Base-by-base conservation (phyloP, 2,797 vertebrate species). In the Chromobotia macracanthus region DNA sequence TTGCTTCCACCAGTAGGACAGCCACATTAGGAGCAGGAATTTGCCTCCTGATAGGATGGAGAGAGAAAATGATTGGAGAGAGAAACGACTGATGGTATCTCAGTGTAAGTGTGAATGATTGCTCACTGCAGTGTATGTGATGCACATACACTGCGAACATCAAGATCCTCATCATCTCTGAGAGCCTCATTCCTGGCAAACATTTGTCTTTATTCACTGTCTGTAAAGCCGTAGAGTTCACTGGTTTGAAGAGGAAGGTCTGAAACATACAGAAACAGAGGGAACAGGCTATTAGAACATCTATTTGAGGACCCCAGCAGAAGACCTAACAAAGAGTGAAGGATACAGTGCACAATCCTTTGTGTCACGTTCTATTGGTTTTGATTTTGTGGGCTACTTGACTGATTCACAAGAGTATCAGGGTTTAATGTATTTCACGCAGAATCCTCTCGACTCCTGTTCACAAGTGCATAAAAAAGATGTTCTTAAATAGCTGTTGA, bases 61-160 rank as follows among this genome's bases (percentile, higher is more conserved):
- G 4, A 58, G 48, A 80, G 50, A 64, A 69, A 61, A 71, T 71
- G 74, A 75, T 67, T 35, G 70, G 76, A 66, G 51, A n/a, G n/a
- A n/a, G n/a, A n/a, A n/a, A n/a, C n/a, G n/a, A 51, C 18, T 46
- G 23, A 73, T 76, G 31, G 75, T 75, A 69, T 81, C 72, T 72
- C 41, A 65, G 79, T 78, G 74, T 83, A 82, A 80, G 77, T 77
- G 65, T 70, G 58, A 84, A 68, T 12, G 69, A 84, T 82, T 31
- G 23, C 44, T 66, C 53, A n/a, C 28, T 61, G 51, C 6, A 19
- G 12, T 38, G 44, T n/a, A 60, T 13, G 51, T 35, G 28, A 1
- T 16, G 58, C 31, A 21, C 55, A 1, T 16, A 51, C 31, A 21
- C 55, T 46, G 68, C 65, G 68, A 73, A 58, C 46, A 77, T 56